Conservation (phyloP, 2,797 vertebrate species). For the Mastacembelus armatus region DNA sequence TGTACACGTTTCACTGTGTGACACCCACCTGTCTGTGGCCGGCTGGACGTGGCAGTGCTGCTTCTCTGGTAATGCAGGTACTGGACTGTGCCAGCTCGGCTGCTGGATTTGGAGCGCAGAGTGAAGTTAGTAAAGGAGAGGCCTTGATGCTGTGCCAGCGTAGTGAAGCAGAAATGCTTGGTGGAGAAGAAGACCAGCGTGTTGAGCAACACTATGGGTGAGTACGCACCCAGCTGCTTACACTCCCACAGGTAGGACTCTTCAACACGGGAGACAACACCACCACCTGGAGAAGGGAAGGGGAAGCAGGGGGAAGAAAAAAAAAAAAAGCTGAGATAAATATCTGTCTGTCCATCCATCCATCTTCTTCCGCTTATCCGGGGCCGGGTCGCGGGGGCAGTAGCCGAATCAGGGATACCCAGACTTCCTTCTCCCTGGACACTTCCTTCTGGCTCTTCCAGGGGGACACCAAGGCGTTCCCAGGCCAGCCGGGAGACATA, state of each 20-base stretch:
- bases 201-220: conserved; percentile 95
- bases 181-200: conserved; percentile 97
- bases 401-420: too few species aligned
- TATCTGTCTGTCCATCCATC: too few species aligned
- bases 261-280: conserved; percentile 90
- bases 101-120: conserved; percentile 87
- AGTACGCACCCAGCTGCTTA: conserved; percentile 96
- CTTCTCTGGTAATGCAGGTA: conserved; percentile 88
- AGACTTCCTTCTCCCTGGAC: too few species aligned
- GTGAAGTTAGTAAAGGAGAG: conserved; percentile 92
- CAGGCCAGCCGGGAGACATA: too few species aligned
- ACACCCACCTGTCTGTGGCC: conserved; percentile 51
- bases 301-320: not conserved
- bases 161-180: conserved; percentile 92
- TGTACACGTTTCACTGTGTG: too few species aligned
- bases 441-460: too few species aligned
- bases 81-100: conserved; percentile 84
- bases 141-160: conserved; percentile 89
- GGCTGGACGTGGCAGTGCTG: conserved; percentile 63
- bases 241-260: conserved; percentile 98
- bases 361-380: too few species aligned
- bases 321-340: not conserved
- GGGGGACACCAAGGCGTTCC: too few species aligned
- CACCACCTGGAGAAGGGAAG: conserved; percentile 19
- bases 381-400: too few species aligned